These are phyloP conservation scores for Pogonocichla stellata DNA, from an alignment of 2,113 vertebrate species.

Conservation along the genomic window DNA sequence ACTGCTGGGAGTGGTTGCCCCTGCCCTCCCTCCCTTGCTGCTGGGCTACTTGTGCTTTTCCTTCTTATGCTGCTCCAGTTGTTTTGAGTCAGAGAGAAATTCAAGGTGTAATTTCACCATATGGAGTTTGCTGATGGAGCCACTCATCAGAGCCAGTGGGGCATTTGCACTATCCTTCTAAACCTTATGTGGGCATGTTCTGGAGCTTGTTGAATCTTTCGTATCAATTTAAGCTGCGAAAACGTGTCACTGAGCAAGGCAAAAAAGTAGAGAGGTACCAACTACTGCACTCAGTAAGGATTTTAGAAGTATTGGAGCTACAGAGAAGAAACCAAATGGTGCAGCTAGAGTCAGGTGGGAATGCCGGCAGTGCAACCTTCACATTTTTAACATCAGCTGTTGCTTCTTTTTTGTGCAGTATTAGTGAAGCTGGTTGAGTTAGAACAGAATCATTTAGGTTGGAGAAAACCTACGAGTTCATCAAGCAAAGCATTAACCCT, in stretches of 20 bases:
- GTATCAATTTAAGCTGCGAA: not conserved
- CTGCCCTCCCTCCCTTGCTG: not conserved
- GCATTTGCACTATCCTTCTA: not conserved
- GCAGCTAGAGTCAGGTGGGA: not conserved
- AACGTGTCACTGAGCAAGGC: not conserved
- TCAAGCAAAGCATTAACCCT: not conserved
- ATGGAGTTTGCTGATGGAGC: not conserved
- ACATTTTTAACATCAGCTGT: not conserved
- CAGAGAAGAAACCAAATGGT: not conserved
- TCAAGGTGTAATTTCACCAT: not conserved
- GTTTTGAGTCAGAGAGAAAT: not conserved
- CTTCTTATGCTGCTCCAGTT: not conserved
- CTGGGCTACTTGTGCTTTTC: not conserved
- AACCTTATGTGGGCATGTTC: not conserved
- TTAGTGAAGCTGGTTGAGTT: not conserved
- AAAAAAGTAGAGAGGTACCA: not conserved
- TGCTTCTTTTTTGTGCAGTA: not conserved
- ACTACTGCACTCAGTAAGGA: not conserved
- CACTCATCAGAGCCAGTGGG: not conserved
- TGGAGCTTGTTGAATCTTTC: not conserved
- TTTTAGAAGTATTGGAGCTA: not conserved
- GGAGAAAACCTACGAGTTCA: not conserved
- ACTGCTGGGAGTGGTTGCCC: not conserved
- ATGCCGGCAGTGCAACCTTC: not conserved
- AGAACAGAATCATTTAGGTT: not conserved